Evolutionary conservation across 2,113 vertebrate genomes (phyloP).

Genomic region (Pyrgilauda ruficollis): DNA sequence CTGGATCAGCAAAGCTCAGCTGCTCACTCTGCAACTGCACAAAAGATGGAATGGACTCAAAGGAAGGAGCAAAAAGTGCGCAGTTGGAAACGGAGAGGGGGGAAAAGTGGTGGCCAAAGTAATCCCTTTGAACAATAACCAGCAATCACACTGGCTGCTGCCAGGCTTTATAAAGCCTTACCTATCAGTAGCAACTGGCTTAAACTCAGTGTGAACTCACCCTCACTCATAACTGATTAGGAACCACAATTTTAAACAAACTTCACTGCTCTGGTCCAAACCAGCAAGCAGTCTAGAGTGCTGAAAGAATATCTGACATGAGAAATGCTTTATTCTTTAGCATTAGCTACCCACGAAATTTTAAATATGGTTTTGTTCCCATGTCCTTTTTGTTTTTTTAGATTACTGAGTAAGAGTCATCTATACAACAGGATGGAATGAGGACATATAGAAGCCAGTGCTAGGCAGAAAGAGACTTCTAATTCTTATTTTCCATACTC

Average conservation of each 20-base stretch:
- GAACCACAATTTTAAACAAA: not conserved
- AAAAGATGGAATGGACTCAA: not conserved
- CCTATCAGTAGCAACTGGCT: not conserved
- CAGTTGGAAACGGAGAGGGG: accelerated
- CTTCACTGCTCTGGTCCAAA: not conserved
- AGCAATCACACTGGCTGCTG: not conserved
- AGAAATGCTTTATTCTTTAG: not conserved
- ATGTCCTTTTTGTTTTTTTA: not conserved
- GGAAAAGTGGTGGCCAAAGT: not conserved
- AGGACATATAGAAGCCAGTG: not conserved
- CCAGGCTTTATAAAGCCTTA: not conserved
- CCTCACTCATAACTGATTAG: not conserved
- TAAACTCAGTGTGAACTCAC: not conserved
- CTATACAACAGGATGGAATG: not conserved
- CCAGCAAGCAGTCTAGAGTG: not conserved
- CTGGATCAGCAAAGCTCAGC: not conserved
- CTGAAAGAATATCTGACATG: not conserved
- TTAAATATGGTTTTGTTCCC: not conserved
- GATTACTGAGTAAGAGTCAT: not conserved
- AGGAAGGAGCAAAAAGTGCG: not conserved
- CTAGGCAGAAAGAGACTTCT: not conserved
- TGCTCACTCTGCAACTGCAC: not conserved
- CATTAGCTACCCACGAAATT: not conserved
- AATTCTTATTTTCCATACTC: not conserved
- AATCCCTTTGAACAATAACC: not conserved